Conservation (phyloP, 1,140 invertebrate species). For the Oppia nitens region DNA sequence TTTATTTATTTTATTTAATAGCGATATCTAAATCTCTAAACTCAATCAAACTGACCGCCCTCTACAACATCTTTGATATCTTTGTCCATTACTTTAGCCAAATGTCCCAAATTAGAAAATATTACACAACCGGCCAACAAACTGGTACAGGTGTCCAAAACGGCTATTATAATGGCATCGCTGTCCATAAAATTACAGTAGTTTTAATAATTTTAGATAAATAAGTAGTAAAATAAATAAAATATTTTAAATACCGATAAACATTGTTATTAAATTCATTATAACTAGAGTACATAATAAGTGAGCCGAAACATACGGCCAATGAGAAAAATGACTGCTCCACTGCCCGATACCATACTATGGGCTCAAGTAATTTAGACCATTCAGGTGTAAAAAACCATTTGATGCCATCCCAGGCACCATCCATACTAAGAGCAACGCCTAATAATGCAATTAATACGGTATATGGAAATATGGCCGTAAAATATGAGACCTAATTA, state of each 20-base stretch:
- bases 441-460: conserved; percentile 37
- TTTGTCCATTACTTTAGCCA: conserved; percentile 16
- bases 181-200: conserved; percentile 34
- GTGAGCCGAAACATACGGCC: conserved; percentile 79
- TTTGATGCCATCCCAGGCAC: conserved; percentile 33
- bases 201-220: neutral
- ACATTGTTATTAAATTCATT: conserved; percentile 93
- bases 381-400: conserved; percentile 31
- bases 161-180: conserved; percentile 80
- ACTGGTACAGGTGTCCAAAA: conserved; percentile 88
- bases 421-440: conserved; percentile 35
- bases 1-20: neutral
- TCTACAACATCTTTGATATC: conserved; percentile 9
- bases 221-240: neutral
- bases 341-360: conserved; percentile 49
- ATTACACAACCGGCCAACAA: conserved; percentile 96
- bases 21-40: neutral
- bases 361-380: conserved; percentile 27
- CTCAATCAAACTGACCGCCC: neutral
- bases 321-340: conserved; percentile 96
- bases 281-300: conserved; percentile 88
- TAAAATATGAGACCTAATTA: conserved; percentile 42
- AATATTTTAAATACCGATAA: conserved; percentile 39
- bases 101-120: conserved; percentile 77
- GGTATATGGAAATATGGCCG: conserved; percentile 40